Evolutionary conservation across 2,113 vertebrate genomes (phyloP).

Genomic region (Brachionichthys hirsutus): DNA sequence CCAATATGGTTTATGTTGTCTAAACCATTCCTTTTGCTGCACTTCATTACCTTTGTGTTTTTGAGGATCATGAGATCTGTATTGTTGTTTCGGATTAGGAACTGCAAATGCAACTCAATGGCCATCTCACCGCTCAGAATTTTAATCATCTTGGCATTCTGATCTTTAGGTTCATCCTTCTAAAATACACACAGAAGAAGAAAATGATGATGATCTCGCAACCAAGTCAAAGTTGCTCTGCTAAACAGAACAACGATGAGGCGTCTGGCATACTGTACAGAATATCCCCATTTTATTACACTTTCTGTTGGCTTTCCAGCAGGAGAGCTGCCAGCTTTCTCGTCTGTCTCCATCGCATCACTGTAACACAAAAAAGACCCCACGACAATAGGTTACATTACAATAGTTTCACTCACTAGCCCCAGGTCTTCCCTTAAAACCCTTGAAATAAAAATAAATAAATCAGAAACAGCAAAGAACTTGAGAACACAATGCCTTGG

Average conservation of each 20-base stretch:
- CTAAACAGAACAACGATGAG: not conserved
- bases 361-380: conserved; percentile 69
- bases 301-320: conserved; percentile 82
- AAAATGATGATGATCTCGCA: not conserved
- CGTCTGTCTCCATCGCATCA: conserved; percentile 96
- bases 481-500: not conserved
- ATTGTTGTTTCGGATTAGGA: conserved; percentile 99
- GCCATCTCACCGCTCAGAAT: conserved; percentile 99
- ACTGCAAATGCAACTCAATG: conserved; percentile 96
- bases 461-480: not conserved
- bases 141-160: conserved; percentile 99
- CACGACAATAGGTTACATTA: too few relatives aligned
- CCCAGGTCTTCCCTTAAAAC: too few relatives aligned
- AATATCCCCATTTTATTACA: conserved; percentile 68
- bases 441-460: not conserved
- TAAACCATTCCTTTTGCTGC: not conserved
- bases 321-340: conserved; percentile 84
- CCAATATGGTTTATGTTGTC: not conserved
- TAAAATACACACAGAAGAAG: conserved; percentile 63
- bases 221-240: not conserved
- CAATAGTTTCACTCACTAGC: too few relatives aligned
- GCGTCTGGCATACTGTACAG: not conserved
- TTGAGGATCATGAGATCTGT: conserved; percentile 99
- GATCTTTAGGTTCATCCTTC: conserved; percentile 95
- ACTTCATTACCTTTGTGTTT: conserved; percentile 90